These are phyloP conservation scores for Ceratosolen fusciceps DNA, from an alignment of 1,140 invertebrate genomes.

Conservation along the genomic window DNA sequence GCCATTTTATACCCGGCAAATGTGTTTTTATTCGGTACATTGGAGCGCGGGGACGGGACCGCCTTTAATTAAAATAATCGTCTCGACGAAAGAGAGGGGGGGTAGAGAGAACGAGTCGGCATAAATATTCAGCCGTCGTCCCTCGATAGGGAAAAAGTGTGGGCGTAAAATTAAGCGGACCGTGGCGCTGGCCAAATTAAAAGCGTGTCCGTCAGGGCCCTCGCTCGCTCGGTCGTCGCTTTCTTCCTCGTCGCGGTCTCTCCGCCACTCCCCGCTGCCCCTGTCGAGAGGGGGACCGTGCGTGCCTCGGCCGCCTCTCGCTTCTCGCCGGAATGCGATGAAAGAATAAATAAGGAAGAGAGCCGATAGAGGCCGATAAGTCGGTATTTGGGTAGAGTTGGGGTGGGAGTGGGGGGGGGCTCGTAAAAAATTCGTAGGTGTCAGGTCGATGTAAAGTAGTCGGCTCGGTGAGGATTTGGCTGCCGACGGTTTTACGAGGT, in stretches of 20 bases:
- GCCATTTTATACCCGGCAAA: not conserved
- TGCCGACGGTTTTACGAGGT: constrained; percentile 23
- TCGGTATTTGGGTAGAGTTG: not conserved
- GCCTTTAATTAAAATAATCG: not conserved
- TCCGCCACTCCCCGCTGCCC: not conserved
- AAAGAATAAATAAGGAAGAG: constrained; percentile 22
- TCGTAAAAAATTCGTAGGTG: not conserved
- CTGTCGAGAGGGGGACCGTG: too few relatives aligned
- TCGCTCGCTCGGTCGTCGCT: too few relatives aligned
- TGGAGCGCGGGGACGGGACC: not conserved
- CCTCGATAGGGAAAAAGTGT: not conserved
- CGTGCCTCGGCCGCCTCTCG: not conserved
- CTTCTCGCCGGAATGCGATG: not conserved
- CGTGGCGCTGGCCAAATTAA: constrained; percentile 7
- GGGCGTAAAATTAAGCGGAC: not conserved
- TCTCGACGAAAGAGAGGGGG: not conserved
- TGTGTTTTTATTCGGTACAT: not conserved
- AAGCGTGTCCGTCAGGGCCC: not conserved
- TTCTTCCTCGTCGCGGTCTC: too few relatives aligned
- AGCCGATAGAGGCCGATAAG: constrained; percentile 2
- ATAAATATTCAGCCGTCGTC: not conserved
- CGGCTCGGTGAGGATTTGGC: not conserved
- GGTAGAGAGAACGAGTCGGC: not conserved
- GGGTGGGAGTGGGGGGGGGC: not conserved
- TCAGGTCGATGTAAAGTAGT: not conserved